Percentiles rank a stretch among this genome's conserved stretches.
phyloP scores from a whole-genome alignment of 2,113 vertebrate genomes.

The Cinclus mexicanus region DNA sequence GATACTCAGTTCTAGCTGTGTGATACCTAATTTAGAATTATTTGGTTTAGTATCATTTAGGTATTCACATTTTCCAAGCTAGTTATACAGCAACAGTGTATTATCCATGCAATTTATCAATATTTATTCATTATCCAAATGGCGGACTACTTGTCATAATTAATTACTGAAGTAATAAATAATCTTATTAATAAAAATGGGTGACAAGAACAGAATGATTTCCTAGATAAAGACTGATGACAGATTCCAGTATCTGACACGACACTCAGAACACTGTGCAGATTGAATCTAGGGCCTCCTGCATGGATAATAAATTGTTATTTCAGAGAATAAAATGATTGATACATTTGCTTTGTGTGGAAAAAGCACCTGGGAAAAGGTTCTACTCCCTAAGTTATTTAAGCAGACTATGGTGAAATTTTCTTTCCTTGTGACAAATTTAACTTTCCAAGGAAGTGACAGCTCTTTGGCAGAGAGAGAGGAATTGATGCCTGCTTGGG shows the following conservation, averaged over 20 bases:
- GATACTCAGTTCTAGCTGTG: background rate
- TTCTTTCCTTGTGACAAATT: conserved; percentile 79
- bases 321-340: conserved; percentile 93
- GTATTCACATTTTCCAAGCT: conserved; percentile 49
- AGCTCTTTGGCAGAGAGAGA: conserved; percentile 74
- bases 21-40: conserved; percentile 47
- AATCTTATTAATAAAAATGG: conserved; percentile 85
- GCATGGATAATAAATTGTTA: conserved; percentile 96
- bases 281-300: conserved; percentile 92
- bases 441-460: conserved; percentile 77
- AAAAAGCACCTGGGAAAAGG: conserved; percentile 82
- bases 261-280: conserved; percentile 83
- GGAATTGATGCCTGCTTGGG: conserved; percentile 67
- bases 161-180: conserved; percentile 94
- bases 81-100: conserved; percentile 70
- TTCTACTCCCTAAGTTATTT: conserved; percentile 78
- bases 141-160: conserved; percentile 90
- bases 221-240: conserved; percentile 93
- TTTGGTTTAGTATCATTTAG: conserved; percentile 35
- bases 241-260: conserved; percentile 84
- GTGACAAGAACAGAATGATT: conserved; percentile 82
- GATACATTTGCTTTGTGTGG: conserved; percentile 87
- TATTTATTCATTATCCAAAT: conserved; percentile 86
- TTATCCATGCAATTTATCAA: conserved; percentile 90
- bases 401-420: conserved; percentile 76